A percentile compares a stretch with the other conserved stretches of the same genome.
These are phyloP conservation scores for Anthophora plumipes DNA, from an alignment of 2,888 invertebrate genomes.

Conservation along the genomic window DNA sequence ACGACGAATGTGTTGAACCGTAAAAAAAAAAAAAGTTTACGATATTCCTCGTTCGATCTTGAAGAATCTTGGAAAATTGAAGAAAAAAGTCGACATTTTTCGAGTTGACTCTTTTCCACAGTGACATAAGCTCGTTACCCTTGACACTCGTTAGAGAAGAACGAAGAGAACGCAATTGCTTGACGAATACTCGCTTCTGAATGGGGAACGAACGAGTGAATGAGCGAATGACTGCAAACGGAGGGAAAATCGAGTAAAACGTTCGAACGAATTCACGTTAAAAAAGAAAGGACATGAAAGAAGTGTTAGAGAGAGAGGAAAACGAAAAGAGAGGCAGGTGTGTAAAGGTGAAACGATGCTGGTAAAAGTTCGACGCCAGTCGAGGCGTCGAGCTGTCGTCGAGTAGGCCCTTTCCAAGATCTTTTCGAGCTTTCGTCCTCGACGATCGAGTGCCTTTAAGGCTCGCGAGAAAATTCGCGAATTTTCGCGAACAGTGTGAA, in stretches of 20 bases:
- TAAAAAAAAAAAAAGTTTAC: too few species aligned
- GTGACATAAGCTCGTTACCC: slow-evolving; percentile 32
- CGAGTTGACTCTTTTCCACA: slow-evolving; percentile 18
- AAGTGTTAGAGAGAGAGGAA: neutral
- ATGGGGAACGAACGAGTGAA: slow-evolving; percentile 31
- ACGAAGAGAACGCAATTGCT: neutral
- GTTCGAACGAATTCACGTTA: slow-evolving; percentile 18
- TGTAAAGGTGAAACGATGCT: slow-evolving; percentile 5
- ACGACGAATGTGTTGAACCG: slow-evolving; percentile 4
- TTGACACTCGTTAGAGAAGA: slow-evolving; percentile 22
- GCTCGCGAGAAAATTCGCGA: neutral
- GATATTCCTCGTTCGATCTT: too few species aligned
- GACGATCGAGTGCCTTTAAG: neutral
- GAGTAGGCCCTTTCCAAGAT: slow-evolving; percentile 8
- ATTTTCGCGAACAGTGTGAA: too few species aligned
- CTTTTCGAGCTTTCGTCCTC: slow-evolving; percentile 6
- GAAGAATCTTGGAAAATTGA: too few species aligned
- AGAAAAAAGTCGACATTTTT: neutral
- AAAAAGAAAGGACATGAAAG: neutral
- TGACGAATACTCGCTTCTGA: slow-evolving; percentile 11
- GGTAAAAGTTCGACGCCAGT: slow-evolving; percentile 38
- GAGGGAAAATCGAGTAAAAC: slow-evolving; percentile 24
- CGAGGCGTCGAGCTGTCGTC: slow-evolving; percentile 9
- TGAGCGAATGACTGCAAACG: slow-evolving; percentile 14
- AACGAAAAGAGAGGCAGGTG: neutral